A percentile compares a stretch with the other conserved stretches of the same genome.
phyloP scores from a whole-genome alignment of 2,113 vertebrate genomes.

The Seriola rivoliana region DNA sequence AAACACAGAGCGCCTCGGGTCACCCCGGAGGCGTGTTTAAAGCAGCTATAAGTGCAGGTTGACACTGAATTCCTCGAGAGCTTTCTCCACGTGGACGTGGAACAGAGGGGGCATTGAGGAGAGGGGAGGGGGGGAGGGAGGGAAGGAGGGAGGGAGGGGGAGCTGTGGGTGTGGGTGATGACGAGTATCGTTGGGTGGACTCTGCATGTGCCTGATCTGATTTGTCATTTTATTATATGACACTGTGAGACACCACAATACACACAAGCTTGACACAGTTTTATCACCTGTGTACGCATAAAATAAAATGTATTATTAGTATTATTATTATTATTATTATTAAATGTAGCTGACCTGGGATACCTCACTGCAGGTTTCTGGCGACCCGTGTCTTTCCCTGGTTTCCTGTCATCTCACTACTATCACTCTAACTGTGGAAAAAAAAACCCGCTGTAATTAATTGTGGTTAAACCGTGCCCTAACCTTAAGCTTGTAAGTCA shows the following conservation, averaged over 20 bases:
- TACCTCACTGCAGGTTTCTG: too few species aligned
- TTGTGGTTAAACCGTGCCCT: too few species aligned
- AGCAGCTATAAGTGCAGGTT: constrained; percentile 62
- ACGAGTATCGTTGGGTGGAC: constrained; percentile 29
- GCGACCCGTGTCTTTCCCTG: too few species aligned
- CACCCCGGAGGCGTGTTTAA: constrained; percentile 52
- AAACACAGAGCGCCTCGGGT: constrained; percentile 64
- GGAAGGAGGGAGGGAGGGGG: neutral
- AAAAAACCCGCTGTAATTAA: too few species aligned
- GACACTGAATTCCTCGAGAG: constrained; percentile 67
- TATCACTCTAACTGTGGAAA: neutral
- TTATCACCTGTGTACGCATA: too few species aligned
- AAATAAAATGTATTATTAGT: too few species aligned
- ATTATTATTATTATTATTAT: too few species aligned
- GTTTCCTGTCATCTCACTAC: neutral
- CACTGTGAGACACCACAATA: neutral
- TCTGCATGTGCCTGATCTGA: neutral
- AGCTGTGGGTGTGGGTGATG: constrained; percentile 42
- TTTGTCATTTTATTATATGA: neutral
- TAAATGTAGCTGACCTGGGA: too few species aligned
- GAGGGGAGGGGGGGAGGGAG: neutral
- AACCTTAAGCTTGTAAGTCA: neutral
- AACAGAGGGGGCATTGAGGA: constrained; percentile 76
- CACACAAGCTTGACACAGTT: neutral
- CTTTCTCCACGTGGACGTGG: constrained; percentile 65